Evolutionary conservation across 2,113 vertebrate species (phyloP).

Genomic region (Macrotis lagotis): DNA sequence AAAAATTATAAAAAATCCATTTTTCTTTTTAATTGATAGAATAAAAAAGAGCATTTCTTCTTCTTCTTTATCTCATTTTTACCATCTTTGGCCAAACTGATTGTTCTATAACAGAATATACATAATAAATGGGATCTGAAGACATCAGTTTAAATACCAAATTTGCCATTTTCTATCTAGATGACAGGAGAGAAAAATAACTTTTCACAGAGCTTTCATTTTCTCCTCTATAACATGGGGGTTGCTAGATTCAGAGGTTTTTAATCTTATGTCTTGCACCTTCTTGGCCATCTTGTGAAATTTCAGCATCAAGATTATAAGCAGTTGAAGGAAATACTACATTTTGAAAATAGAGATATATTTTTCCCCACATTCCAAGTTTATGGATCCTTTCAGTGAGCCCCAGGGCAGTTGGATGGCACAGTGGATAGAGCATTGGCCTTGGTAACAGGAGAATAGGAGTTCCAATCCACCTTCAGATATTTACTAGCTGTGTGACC

Average conservation of each 20-base stretch:
- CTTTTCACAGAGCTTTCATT: background rate
- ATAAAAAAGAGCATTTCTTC: background rate
- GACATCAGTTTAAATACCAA: background rate
- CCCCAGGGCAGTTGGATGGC: background rate
- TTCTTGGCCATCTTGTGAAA: background rate
- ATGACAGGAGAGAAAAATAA: background rate
- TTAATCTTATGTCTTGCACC: background rate
- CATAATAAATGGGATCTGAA: background rate
- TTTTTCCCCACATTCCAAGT: background rate
- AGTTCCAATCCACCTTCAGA: too few species aligned
- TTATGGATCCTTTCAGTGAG: background rate
- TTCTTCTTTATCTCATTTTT: background rate
- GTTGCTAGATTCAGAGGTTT: background rate
- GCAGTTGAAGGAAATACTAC: background rate
- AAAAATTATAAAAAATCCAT: background rate
- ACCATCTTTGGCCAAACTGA: background rate
- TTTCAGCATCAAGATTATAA: background rate
- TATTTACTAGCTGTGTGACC: too few species aligned
- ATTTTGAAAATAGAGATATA: background rate
- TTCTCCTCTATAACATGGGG: background rate
- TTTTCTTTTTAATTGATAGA: background rate
- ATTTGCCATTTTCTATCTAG: background rate
- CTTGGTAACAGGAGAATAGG: too few species aligned
- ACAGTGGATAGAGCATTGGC: too few species aligned
- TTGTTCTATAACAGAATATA: background rate